Base-by-base conservation (phyloP, 2,888 invertebrate species). In the Ichneumoninae sp. region DNA sequence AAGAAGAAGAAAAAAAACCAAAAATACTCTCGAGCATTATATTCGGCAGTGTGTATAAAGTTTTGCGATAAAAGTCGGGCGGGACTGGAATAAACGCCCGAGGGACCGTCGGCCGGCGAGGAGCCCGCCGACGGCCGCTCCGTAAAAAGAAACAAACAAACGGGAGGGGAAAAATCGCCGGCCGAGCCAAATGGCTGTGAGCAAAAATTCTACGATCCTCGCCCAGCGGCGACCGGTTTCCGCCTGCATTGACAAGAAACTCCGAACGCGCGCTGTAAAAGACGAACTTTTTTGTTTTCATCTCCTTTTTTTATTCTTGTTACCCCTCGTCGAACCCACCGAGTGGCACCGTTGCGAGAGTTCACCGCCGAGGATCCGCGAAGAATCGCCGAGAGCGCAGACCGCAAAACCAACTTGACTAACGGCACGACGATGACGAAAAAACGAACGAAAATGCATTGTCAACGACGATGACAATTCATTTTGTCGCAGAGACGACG, bases 181-280 rank as follows among this genome's bases (percentile, higher is more conserved):
- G 36, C 3, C 65, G 54, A 57, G 65, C 79, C 78, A 50, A 78
- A 78, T 70, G 78, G 78, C 62, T 50, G 52, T 6, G 70, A 65
- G 66, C 54, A 72, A 80, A 80, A 80, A 71, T 80, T 80, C 79
- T 80, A 80, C 71, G 54, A 80, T 80, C 71, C 65, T 72, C 72
- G 65, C 62, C 62, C 77, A 57, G 57, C 50, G 44, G 19, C 74
- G 82, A 84, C 82, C 84, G 77, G 82, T 82, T 84, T 71, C 66
- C 79, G 65, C 65, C 47, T 57, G 57, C 84, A 79, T 84, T 78
- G 84, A 84, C 81, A 82, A 82, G 81, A 84, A 80, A 81, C 70
- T 62, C 33, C 40, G 54, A 75, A 60, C 62, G 77, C 50, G 36
- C 47, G 74, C 71, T 62, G 52, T 79, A 78, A 77, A 77, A 84